Evolutionary conservation across 2,113 vertebrate genomes (phyloP).

Genomic region (Leptobrachium leishanense): DNA sequence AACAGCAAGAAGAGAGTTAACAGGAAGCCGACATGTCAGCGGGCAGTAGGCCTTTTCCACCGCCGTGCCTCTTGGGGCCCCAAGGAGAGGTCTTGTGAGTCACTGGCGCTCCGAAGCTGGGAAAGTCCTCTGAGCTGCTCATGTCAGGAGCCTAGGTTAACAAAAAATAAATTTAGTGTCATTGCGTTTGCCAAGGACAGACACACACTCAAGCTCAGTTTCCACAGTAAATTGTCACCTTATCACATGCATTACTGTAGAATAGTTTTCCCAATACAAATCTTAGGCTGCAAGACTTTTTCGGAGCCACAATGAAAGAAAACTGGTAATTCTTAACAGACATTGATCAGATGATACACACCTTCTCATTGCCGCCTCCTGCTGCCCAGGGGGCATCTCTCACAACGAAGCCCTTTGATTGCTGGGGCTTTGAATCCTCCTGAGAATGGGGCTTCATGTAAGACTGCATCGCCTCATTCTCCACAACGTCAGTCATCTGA

Average conservation of each 20-base stretch:
- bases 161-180: too few species aligned
- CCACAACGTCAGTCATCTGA: constrained; percentile 89
- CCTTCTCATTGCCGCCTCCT: constrained; percentile 79
- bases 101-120: constrained; percentile 94
- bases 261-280: too few species aligned
- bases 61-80: constrained; percentile 96
- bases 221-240: too few species aligned
- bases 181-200: too few species aligned
- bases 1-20: constrained; percentile 70
- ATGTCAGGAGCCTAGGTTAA: constrained; percentile 87
- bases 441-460: constrained; percentile 83
- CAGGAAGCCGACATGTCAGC: constrained; percentile 63
- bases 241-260: too few species aligned
- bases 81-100: constrained; percentile 88
- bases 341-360: constrained; percentile 51
- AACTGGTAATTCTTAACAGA: too few species aligned
- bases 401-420: constrained; percentile 96
- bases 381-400: constrained; percentile 95
- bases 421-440: constrained; percentile 78
- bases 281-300: too few species aligned
- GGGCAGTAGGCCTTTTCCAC: constrained; percentile 65
- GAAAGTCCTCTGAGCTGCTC: constrained; percentile 98
- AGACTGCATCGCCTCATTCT: constrained; percentile 88
- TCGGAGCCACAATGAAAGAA: too few species aligned
- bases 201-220: too few species aligned